A percentile compares a stretch with the other conserved stretches of the same genome.
These are phyloP conservation scores for Acleris literana DNA, from an alignment of 2,888 invertebrate genomes.

Conservation along the genomic window DNA sequence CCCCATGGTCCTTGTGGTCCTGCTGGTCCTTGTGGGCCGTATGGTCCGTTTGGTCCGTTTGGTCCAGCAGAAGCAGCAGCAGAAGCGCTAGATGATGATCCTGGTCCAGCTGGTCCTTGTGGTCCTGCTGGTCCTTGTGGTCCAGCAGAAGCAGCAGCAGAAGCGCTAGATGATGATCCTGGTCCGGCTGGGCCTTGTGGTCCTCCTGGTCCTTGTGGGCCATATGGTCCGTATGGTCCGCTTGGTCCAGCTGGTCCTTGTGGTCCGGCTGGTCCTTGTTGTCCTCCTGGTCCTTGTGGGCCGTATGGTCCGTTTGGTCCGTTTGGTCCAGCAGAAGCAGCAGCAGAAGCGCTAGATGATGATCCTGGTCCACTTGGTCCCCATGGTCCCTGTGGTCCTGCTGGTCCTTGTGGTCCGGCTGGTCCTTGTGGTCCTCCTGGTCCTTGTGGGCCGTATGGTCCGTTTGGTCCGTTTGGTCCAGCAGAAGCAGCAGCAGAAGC, in stretches of 20 bases:
- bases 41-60: neutral
- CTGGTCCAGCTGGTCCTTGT: conserved; percentile 9
- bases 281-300: conserved; percentile 4
- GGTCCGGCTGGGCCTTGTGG: conserved; percentile 4
- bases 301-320: conserved; percentile 2
- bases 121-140: neutral
- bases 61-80: conserved; percentile 14
- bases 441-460: conserved; percentile 2
- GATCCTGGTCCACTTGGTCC: neutral
- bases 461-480: neutral
- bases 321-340: no score
- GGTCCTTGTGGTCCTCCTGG: conserved; percentile 12
- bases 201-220: neutral
- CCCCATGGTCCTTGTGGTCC: neutral
- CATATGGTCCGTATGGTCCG: neutral
- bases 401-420: conserved; percentile 12
- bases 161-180: conserved; percentile 2
- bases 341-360: no score
- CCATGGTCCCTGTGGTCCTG: conserved; percentile 15
- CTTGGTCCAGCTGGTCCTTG: conserved; percentile 3
- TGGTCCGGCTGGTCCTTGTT: neutral
- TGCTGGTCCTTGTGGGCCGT: neutral
- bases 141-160: conserved; percentile 2
- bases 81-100: conserved; percentile 2
- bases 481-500: neutral